Evolutionary conservation across 2,797 vertebrate species (phyloP), one percentile per base, ranked within the genome.

Genomic region (Enteromius thamalakanensis): DNA sequence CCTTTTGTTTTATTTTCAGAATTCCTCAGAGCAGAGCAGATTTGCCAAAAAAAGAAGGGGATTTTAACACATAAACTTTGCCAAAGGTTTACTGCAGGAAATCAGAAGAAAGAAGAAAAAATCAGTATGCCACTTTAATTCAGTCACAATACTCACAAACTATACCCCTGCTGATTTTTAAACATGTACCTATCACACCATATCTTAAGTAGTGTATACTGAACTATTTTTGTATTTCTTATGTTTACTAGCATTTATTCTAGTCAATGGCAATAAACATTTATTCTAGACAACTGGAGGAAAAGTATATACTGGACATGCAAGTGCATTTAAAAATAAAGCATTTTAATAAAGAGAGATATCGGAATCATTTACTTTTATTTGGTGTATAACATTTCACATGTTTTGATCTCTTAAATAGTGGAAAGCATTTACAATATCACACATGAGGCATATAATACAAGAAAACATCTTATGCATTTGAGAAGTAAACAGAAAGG

Each of bases 81-180:
- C 78, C 49, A 12, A 23, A 37, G 26, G 26, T 0, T 34, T 37
- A 47, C 0, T 68, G 32, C 19, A 60, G 8, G 7, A 69, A 60
- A 32, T 14, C 58, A 1, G 49, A 45, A 45, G 42, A 45, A 82
- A 53, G 6, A 21, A 37, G 45, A 83, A 47, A 37, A 79, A 58
- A 2, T 47, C 15, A 85, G 71, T 47, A 81, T 2, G 3, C 87
- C 87, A 29, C 2, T 86, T 29, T 86, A 85, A 72, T 26, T 64
- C 23, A 53, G 37, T 62, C 29, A 60, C 32, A n/a, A 55, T 8
- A 55, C 19, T 34, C 37, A 71, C 40, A 19, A 26, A 60, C 4
- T 42, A 37, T 79, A n/a, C 1, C 5, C 3, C 14, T 4, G 0
- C 6, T 6, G 26, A 17, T 21, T 40, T 75, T 75, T 29, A 65